Conservation (phyloP, 2,888 invertebrate species). For the Acronicta leporina region DNA sequence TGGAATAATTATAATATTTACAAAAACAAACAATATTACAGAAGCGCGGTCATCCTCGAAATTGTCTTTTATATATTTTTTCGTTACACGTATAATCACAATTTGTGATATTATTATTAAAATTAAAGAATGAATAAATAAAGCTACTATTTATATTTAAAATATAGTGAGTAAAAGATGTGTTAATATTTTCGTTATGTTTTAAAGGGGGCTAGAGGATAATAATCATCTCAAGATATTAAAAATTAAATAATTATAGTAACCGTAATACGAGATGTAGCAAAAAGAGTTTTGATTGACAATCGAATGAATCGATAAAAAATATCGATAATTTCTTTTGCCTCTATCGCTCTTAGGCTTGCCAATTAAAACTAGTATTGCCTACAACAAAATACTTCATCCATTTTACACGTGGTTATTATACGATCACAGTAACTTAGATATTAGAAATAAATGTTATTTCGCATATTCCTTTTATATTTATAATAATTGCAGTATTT, state of each 20-base stretch:
- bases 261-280: conserved; percentile 15
- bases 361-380: conserved; percentile 11
- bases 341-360: neutral
- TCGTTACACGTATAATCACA: conserved; percentile 57
- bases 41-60: conserved; percentile 65
- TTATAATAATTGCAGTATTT: conserved; percentile 30
- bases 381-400: conserved; percentile 13
- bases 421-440: conserved; percentile 48
- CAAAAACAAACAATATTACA: conserved; percentile 75
- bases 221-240: conserved; percentile 35
- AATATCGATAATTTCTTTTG: neutral
- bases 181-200: conserved; percentile 43
- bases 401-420: conserved; percentile 22
- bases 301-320: conserved; percentile 7
- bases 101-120: conserved; percentile 36
- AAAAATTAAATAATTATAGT: conserved; percentile 30
- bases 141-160: conserved; percentile 55
- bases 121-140: conserved; percentile 56
- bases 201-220: conserved; percentile 7
- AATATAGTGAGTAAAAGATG: conserved; percentile 51
- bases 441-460: conserved; percentile 45
- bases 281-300: conserved; percentile 16
- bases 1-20: conserved; percentile 86
- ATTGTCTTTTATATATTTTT: conserved; percentile 55
- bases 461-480: conserved; percentile 39